phyloP scores from a whole-genome alignment of 2,888 invertebrate species.

The Acleris literana region DNA sequence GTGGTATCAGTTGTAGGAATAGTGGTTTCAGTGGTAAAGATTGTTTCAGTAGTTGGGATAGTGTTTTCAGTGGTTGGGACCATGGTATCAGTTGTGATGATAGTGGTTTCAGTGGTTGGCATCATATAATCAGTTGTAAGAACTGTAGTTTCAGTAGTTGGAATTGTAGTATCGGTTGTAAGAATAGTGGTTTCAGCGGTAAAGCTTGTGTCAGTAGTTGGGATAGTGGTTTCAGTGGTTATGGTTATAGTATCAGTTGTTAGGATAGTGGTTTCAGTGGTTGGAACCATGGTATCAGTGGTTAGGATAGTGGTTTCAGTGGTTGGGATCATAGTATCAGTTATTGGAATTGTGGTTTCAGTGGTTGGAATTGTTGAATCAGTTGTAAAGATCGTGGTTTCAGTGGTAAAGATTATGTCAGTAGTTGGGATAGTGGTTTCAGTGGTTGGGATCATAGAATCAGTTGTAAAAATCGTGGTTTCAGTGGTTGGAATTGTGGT shows the following conservation, averaged over 20 bases:
- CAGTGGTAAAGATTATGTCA: no score
- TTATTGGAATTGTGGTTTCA: background rate
- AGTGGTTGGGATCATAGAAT: no score
- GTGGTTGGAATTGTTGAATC: background rate
- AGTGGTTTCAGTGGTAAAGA: no score
- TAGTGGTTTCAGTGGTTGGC: no score
- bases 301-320: background rate
- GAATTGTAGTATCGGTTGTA: background rate
- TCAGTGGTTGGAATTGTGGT: slow-evolving; percentile 7
- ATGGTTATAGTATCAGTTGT: slow-evolving; percentile 3
- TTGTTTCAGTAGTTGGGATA: no score
- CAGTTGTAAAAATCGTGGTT: background rate
- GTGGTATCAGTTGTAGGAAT: background rate
- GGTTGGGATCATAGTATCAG: background rate
- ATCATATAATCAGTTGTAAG: background rate
- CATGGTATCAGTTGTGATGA: background rate
- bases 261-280: background rate
- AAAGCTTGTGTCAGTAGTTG: background rate
- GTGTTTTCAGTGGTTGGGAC: background rate
- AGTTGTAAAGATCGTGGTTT: no score
- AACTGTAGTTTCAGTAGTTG: slow-evolving; percentile 7
- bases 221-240: background rate
- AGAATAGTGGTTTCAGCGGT: background rate
- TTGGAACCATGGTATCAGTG: background rate
- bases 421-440: background rate